Evolutionary conservation across 2,888 invertebrate genomes (phyloP).

Genomic region (Pyrochroa serraticornis): DNA sequence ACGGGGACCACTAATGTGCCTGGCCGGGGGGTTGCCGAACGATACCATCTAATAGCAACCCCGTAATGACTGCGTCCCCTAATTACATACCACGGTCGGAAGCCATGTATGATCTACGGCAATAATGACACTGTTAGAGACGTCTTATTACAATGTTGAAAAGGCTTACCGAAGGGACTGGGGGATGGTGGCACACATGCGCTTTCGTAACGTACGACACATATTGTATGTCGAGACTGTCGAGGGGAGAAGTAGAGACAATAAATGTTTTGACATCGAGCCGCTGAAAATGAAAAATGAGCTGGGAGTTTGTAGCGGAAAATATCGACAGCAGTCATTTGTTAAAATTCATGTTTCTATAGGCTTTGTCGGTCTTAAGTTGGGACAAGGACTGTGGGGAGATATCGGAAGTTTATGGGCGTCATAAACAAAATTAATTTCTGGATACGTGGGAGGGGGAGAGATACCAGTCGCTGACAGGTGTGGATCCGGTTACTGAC

Average conservation of each 20-base stretch:
- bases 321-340: conserved; percentile 27
- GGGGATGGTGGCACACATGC: background rate
- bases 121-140: conserved; percentile 33
- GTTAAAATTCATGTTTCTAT: conserved; percentile 21
- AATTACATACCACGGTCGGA: conserved; percentile 35
- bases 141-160: conserved; percentile 25
- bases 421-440: too few species aligned
- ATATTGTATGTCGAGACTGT: background rate
- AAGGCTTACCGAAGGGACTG: conserved; percentile 22
- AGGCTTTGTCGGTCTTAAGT: background rate
- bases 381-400: too few species aligned
- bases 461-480: too few species aligned
- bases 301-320: conserved; percentile 10
- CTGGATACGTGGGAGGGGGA: too few species aligned
- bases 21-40: conserved; percentile 23
- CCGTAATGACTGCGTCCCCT: conserved; percentile 35
- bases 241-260: conserved; percentile 15
- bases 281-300: conserved; percentile 28
- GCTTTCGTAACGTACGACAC: background rate
- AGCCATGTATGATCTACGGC: conserved; percentile 37
- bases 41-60: conserved; percentile 35
- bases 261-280: conserved; percentile 29
- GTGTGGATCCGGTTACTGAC: too few species aligned
- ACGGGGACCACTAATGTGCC: conserved; percentile 32
- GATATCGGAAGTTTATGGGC: background rate